These are phyloP conservation scores for Caenorhabditis elegans DNA, from an alignment of 1,140 invertebrate species.

Conservation along the genomic window WBcel235 BX284605.5:10297001-10297500, in stretches of 20 bases:
- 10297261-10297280: slow-evolving; percentile 4
- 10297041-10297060: no score
- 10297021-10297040: no score
- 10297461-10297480: slow-evolving; percentile 1
- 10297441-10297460: neutral
- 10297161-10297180: no score
- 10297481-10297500: neutral
- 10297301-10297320: neutral
- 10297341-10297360: neutral
- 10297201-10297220: no score
- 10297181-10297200: no score
- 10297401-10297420: neutral
- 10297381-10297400: neutral
- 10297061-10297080: no score
- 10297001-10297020: no score
- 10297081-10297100: no score
- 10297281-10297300: neutral
- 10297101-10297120: no score
- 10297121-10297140: no score
- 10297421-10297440: neutral
- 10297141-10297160: no score
- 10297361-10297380: neutral
- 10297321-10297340: neutral
- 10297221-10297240: no score
- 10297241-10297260: neutral